Evolutionary conservation across 2,888 invertebrate species (phyloP), one percentile per base, ranked within the genome.

Genomic region (Andrena marginata): DNA sequence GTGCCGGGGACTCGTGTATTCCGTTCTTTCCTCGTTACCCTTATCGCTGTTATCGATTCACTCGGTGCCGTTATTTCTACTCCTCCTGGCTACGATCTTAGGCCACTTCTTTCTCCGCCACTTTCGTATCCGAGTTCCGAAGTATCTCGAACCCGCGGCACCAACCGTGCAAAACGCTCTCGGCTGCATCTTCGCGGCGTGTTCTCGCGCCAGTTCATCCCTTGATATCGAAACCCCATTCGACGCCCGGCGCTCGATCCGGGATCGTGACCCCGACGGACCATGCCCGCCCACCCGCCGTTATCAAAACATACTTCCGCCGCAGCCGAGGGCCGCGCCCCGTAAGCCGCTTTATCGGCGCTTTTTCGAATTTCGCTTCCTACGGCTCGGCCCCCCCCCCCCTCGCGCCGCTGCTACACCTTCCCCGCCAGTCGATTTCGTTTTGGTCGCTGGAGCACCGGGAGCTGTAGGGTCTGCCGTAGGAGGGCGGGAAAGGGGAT

Each of bases 331-430:
- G n/a, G 49, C 1, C 13, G 49, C 63, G n/a, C 31, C 13, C 20
- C 7, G 68, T 31, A 26, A 75, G 42, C 56, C 69, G 35, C 63
- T 85, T 79, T 85, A 71, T 79, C 76, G 78, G 20, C 29, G 67
- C 35, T 79, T 73, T 69, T 71, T 77, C 69, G 63, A 79, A 64
- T 85, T 83, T 83, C 76, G 42, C 75, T 74, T 65, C 68, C 65
- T 10, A 13, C 35, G 59, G 2, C 59, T 56, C 48, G 29, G n/a
- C n/a, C n/a, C n/a, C n/a, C n/a, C n/a, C n/a, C n/a, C 56, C 26
- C 67, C 56, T 3, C 20, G 6, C 31, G 26, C 16, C n/a, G 48
- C 33, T 7, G 33, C 13, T 29, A 16, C 72, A 31, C 65, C 63
- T 49, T 60, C 31, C 20, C 42, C 71, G 29, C 29, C 20, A 62